Percentiles rank a stretch among this genome's conserved stretches.
phyloP scores from a whole-genome alignment of 2,888 invertebrate species.

The Andrena praecox region DNA sequence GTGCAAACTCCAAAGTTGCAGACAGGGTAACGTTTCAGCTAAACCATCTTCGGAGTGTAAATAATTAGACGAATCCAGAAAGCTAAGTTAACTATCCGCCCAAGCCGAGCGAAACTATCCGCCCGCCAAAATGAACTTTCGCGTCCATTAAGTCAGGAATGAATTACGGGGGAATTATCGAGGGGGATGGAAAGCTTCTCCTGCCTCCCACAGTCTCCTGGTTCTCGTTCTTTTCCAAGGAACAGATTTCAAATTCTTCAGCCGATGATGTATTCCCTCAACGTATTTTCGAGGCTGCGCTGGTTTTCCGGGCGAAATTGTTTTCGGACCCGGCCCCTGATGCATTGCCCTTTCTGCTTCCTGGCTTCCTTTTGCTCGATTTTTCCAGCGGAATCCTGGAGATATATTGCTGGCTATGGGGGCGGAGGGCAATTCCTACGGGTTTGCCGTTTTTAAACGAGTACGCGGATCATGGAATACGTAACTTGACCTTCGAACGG shows the following conservation, averaged over 20 bases:
- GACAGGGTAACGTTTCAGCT: background rate
- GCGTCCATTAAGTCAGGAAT: background rate
- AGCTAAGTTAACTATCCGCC: background rate
- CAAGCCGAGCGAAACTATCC: background rate
- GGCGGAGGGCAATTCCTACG: conserved; percentile 21
- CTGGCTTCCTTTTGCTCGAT: conserved; percentile 10
- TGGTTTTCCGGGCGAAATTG: conserved; percentile 42
- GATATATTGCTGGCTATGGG: conserved; percentile 30
- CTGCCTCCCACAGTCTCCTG: too few relatives aligned
- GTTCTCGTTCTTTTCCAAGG: background rate
- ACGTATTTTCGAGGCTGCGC: conserved; percentile 28
- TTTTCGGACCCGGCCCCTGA: conserved; percentile 49
- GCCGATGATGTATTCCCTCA: background rate
- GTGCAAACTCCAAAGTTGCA: background rate
- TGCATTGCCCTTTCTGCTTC: conserved; percentile 46
- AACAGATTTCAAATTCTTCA: conserved; percentile 3
- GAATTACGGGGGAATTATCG: background rate
- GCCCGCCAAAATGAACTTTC: background rate
- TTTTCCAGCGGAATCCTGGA: conserved; percentile 38
- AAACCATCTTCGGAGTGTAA: conserved; percentile 1
- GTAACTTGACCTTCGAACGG: conserved; percentile 19
- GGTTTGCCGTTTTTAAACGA: conserved; percentile 35
- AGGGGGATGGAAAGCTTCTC: too few relatives aligned
- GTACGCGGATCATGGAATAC: conserved; percentile 21
- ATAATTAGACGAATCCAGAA: background rate